Conservation (phyloP, 2,113 vertebrate genomes). For the Heterotis niloticus region DNA sequence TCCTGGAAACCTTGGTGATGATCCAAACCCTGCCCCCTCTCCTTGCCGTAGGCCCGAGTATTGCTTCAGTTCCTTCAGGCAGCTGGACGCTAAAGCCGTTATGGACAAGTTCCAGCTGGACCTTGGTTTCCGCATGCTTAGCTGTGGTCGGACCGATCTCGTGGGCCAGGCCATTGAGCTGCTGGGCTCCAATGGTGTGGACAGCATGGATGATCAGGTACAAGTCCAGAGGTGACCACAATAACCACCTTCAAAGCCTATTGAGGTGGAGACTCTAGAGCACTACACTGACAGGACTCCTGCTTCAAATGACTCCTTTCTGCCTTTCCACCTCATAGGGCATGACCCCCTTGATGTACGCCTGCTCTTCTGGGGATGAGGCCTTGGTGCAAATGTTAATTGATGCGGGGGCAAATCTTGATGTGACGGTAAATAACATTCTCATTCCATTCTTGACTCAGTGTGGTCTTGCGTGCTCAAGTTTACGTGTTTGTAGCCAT, state of each 20-base stretch:
- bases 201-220: slow-evolving; percentile 89
- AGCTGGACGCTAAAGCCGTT: slow-evolving; percentile 79
- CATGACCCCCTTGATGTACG: slow-evolving; percentile 89
- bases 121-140: slow-evolving; percentile 89
- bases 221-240: neutral
- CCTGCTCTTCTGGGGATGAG: slow-evolving; percentile 86
- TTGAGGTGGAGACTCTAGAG: neutral
- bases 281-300: neutral
- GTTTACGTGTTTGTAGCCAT: neutral
- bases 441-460: neutral
- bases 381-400: slow-evolving; percentile 94
- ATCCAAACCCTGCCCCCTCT: neutral
- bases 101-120: slow-evolving; percentile 79
- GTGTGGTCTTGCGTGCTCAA: neutral
- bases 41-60: slow-evolving; percentile 70
- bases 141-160: slow-evolving; percentile 83
- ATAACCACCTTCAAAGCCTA: neutral
- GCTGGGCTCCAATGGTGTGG: slow-evolving; percentile 74
- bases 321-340: slow-evolving; percentile 60
- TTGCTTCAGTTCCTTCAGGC: slow-evolving; percentile 80
- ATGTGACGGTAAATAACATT: slow-evolving; percentile 50
- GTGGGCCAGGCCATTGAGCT: slow-evolving; percentile 75
- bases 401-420: slow-evolving; percentile 79
- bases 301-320: neutral
- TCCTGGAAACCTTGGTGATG: neutral